Conservation (phyloP, 1,140 invertebrate genomes). For the Cherax destructor region DNA sequence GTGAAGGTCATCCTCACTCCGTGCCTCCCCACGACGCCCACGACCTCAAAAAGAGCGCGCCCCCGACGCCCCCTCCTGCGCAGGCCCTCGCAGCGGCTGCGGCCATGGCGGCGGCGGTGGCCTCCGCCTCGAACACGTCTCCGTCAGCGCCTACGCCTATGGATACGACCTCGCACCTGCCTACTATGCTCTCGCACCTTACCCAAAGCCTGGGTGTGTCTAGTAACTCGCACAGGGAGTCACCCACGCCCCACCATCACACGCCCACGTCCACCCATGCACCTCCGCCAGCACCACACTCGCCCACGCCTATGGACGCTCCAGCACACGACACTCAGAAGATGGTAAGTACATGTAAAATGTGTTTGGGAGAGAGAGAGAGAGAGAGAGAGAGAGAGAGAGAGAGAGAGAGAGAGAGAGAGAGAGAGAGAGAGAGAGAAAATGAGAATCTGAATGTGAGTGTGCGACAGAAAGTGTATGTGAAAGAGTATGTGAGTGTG, state of each 20-base stretch:
- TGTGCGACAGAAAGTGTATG: too few relatives aligned
- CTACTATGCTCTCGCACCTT: constrained; percentile 63
- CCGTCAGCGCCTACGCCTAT: constrained; percentile 53
- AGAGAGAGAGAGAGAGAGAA: not conserved
- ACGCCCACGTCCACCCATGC: not conserved
- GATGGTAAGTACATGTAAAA: constrained; percentile 48
- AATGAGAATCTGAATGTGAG: too few relatives aligned
- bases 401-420: not conserved
- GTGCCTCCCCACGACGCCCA: constrained; percentile 25
- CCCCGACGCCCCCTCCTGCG: constrained; percentile 9
- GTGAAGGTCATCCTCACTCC: constrained; percentile 1
- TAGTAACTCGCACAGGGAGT: constrained; percentile 49
- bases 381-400: not conserved
- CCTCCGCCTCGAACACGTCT: constrained; percentile 24
- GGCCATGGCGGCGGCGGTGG: constrained; percentile 1
- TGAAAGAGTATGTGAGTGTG: too few relatives aligned
- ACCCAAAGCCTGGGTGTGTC: constrained; percentile 31
- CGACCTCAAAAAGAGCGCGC: constrained; percentile 29
- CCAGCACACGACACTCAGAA: constrained; percentile 47
- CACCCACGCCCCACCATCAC: constrained; percentile 9
- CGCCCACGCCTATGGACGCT: constrained; percentile 47
- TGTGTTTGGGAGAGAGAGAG: not conserved
- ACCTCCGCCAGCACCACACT: constrained; percentile 7
- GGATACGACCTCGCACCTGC: constrained; percentile 62
- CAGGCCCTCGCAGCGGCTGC: not conserved